Percentiles rank a stretch among this genome's conserved stretches.
Evolutionary conservation across 2,888 invertebrate genomes (phyloP).

Genomic region (Plemyria rubiginata): DNA sequence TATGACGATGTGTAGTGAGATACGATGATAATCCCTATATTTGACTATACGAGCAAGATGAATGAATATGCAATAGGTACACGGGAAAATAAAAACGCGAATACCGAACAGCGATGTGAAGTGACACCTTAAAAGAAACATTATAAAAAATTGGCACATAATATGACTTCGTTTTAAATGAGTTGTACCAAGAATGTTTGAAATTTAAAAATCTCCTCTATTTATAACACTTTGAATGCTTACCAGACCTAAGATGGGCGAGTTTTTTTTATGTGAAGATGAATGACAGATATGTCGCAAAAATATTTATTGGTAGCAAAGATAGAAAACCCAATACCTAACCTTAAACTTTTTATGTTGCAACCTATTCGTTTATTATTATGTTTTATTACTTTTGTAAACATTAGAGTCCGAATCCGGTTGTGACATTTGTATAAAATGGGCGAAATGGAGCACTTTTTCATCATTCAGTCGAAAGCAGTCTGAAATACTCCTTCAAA

Average conservation of each 20-base stretch:
- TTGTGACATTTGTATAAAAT: conserved; percentile 31
- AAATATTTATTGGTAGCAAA: background rate
- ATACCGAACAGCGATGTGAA: too few species aligned
- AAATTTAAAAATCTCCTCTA: background rate
- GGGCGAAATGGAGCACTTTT: conserved; percentile 24
- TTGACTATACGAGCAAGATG: too few species aligned
- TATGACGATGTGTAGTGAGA: too few species aligned
- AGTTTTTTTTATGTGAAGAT: too few species aligned
- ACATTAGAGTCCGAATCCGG: conserved; percentile 28
- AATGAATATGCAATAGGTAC: too few species aligned
- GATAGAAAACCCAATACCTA: background rate
- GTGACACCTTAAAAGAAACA: too few species aligned
- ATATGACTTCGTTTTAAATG: too few species aligned
- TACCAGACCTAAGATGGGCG: background rate
- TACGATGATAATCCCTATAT: too few species aligned
- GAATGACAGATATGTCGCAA: background rate
- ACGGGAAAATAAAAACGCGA: too few species aligned
- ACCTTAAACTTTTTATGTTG: conserved; percentile 6
- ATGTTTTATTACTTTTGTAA: conserved; percentile 16
- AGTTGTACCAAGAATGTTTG: too few species aligned
- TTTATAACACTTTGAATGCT: background rate
- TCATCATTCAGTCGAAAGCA: conserved; percentile 36
- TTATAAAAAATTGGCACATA: too few species aligned
- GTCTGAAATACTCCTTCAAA: conserved; percentile 38
- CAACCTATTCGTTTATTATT: conserved; percentile 13